Conservation (phyloP, 2,113 vertebrate species). For the Miniopterus natalensis region DNA sequence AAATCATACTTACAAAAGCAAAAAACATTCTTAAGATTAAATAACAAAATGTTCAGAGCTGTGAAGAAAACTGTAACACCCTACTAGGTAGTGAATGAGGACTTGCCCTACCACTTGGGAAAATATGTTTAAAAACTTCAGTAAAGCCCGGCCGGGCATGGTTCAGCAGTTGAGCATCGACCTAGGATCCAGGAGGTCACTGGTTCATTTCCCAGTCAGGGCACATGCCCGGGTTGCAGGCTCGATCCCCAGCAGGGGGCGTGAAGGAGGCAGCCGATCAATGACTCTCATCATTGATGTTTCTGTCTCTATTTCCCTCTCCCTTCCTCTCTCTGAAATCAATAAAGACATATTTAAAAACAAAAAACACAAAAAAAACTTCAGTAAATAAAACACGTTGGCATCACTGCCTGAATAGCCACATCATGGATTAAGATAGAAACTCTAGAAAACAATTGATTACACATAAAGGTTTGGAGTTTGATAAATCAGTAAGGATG, state of each 20-base stretch:
- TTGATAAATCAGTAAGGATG: neutral
- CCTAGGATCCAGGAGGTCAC: no score
- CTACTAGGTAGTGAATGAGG: neutral
- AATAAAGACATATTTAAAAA: no score
- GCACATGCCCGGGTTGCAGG: no score
- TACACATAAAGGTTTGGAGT: neutral
- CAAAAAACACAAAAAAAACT: neutral
- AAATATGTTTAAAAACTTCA: slow-evolving; percentile 51
- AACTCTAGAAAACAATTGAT: slow-evolving; percentile 22
- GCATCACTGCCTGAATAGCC: neutral
- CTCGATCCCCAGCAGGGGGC: no score
- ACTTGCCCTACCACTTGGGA: neutral
- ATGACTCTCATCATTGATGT: no score
- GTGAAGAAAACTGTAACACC: slow-evolving; percentile 38
- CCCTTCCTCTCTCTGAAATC: no score
- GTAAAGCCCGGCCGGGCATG: neutral
- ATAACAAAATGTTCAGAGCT: slow-evolving; percentile 20
- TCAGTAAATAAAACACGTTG: slow-evolving; percentile 44
- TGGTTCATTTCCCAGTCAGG: no score
- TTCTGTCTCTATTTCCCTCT: no score
- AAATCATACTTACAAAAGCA: neutral
- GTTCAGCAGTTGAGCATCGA: no score
- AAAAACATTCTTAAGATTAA: neutral
- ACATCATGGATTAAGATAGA: neutral
- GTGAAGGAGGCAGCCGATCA: no score